Conservation (phyloP, 2,113 vertebrate species). For the Empidonax traillii region DNA sequence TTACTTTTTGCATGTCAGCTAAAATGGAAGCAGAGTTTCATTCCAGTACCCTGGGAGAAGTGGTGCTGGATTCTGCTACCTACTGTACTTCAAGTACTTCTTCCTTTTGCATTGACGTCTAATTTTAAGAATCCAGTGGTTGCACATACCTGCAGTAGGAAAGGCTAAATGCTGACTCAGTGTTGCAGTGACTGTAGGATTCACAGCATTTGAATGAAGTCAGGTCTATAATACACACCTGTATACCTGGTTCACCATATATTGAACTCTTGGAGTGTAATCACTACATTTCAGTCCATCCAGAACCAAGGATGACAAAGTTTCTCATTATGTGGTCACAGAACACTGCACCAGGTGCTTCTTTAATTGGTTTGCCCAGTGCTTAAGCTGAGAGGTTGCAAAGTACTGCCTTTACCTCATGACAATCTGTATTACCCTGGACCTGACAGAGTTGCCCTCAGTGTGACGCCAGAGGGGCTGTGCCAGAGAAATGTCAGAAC, state of each 20-base stretch:
- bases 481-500: not conserved
- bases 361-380: not conserved
- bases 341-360: not conserved
- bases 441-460: not conserved
- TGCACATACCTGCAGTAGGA: not conserved
- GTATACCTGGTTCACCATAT: not conserved
- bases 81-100: not conserved
- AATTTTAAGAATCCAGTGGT: not conserved
- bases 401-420: not conserved
- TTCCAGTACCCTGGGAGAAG: not conserved
- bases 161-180: not conserved
- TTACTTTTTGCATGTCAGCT: not conserved
- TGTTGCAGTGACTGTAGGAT: not conserved
- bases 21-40: not conserved
- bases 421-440: not conserved
- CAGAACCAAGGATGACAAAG: not conserved
- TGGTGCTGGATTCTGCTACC: not conserved
- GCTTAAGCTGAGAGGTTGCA: not conserved
- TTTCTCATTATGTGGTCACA: fast-evolving
- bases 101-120: not conserved
- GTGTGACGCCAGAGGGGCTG: fast-evolving
- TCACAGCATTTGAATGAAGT: not conserved
- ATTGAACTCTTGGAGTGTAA: not conserved
- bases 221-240: not conserved
- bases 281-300: not conserved